A percentile compares a stretch with the other conserved stretches of the same genome.
Evolutionary conservation across 2,888 invertebrate genomes (phyloP).

Genomic region (Lucinisca nassula): DNA sequence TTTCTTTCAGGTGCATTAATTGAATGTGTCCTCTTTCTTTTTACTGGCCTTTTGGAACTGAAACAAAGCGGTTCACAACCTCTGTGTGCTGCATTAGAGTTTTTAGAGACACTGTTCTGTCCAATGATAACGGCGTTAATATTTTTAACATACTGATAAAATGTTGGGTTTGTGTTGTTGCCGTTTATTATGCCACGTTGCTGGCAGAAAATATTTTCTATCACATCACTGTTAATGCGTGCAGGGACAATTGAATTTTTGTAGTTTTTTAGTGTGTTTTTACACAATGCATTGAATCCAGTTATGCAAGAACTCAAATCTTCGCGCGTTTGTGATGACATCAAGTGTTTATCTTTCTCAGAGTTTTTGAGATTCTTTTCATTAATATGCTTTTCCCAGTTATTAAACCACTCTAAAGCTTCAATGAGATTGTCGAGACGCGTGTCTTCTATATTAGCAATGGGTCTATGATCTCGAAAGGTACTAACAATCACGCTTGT

Average conservation of each 20-base stretch:
- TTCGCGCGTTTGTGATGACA: conserved; percentile 20
- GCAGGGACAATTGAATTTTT: background rate
- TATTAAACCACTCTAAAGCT: conserved; percentile 5
- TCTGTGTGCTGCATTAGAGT: conserved; percentile 1
- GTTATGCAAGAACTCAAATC: background rate
- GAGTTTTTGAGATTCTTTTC: background rate
- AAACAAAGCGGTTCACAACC: background rate
- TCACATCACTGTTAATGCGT: conserved; percentile 19
- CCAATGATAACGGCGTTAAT: conserved; percentile 17
- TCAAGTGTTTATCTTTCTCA: conserved; percentile 8
- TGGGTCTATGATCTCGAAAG: conserved; percentile 17
- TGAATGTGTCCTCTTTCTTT: background rate
- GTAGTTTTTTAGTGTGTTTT: background rate
- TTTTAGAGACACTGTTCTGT: conserved; percentile 6
- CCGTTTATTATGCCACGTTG: conserved; percentile 16
- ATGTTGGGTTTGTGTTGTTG: conserved; percentile 17
- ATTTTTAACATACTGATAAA: conserved; percentile 24
- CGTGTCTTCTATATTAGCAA: conserved; percentile 4
- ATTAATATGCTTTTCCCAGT: conserved; percentile 1
- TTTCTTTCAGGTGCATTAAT: background rate
- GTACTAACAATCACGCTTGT: conserved; percentile 11
- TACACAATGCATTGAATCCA: background rate
- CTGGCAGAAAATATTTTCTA: conserved; percentile 22
- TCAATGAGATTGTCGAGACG: background rate
- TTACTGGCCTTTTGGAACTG: background rate